Conservation (phyloP, 2,113 vertebrate species). For the Grus americana region DNA sequence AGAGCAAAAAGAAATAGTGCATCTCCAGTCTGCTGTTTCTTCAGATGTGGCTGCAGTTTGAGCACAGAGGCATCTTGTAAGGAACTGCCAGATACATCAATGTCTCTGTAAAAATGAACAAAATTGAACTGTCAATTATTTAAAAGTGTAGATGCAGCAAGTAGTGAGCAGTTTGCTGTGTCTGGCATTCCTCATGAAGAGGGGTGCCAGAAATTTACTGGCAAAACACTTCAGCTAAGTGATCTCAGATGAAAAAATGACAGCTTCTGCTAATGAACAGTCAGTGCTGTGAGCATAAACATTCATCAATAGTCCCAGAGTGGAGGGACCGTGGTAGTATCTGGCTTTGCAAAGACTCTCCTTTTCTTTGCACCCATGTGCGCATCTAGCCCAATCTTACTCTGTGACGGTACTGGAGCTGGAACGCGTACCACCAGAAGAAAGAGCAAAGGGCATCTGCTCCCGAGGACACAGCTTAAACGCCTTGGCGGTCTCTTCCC, state of each 20-base stretch:
- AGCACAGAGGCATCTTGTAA: background rate
- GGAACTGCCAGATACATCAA: background rate
- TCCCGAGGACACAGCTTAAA: background rate
- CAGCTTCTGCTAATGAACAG: constrained; percentile 41
- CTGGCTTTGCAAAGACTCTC: background rate
- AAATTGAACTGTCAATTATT: constrained; percentile 15
- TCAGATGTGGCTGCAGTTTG: background rate
- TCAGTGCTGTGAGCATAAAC: background rate
- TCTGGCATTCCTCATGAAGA: background rate
- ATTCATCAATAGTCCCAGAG: background rate
- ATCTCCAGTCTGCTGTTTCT: background rate
- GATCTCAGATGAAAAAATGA: constrained; percentile 44
- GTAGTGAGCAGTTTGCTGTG: constrained; percentile 14
- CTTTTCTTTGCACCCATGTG: background rate
- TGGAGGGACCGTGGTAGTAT: background rate
- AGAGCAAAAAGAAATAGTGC: background rate
- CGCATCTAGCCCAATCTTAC: background rate
- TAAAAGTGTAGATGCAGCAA: constrained; percentile 31
- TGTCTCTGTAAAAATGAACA: constrained; percentile 7
- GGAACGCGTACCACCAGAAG: background rate
- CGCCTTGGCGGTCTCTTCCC: background rate
- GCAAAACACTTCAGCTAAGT: constrained; percentile 37
- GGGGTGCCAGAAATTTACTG: constrained; percentile 11
- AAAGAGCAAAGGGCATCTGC: background rate
- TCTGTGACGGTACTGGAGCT: background rate